phyloP scores from a whole-genome alignment of 2,888 invertebrate species.

The Epinotia bilunana region DNA sequence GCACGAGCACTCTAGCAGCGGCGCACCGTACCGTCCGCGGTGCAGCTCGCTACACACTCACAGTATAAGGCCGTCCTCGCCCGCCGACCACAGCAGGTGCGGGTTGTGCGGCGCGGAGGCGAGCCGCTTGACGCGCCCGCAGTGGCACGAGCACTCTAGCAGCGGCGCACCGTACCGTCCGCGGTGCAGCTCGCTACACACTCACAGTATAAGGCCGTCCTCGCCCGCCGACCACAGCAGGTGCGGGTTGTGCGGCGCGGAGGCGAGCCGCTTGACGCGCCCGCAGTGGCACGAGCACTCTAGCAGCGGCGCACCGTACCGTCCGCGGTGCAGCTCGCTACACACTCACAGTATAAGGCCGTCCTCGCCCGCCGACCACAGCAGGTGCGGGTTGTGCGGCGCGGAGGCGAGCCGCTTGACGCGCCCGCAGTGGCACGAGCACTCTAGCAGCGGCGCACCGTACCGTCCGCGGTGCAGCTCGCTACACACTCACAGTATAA shows the following conservation, averaged over 20 bases:
- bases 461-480: slow-evolving; percentile 88
- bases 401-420: slow-evolving; percentile 96
- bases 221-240: slow-evolving; percentile 98
- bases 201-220: slow-evolving; percentile 94
- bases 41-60: slow-evolving; percentile 67
- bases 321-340: slow-evolving; percentile 88
- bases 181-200: slow-evolving; percentile 86
- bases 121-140: slow-evolving; percentile 94
- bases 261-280: slow-evolving; percentile 96
- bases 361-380: slow-evolving; percentile 99
- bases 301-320: slow-evolving; percentile 85
- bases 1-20: slow-evolving; percentile 91
- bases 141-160: slow-evolving; percentile 93
- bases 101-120: slow-evolving; percentile 94
- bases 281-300: slow-evolving; percentile 94
- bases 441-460: slow-evolving; percentile 87
- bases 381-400: slow-evolving; percentile 91
- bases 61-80: slow-evolving; percentile 96
- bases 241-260: slow-evolving; percentile 92
- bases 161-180: slow-evolving; percentile 85
- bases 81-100: slow-evolving; percentile 96
- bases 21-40: slow-evolving; percentile 82
- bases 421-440: slow-evolving; percentile 93
- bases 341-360: slow-evolving; percentile 91
- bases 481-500: slow-evolving; percentile 88